Percentiles rank a stretch among this genome's conserved stretches.
phyloP scores from a whole-genome alignment of 2,113 vertebrate species.

The Cheilinus undulatus region DNA sequence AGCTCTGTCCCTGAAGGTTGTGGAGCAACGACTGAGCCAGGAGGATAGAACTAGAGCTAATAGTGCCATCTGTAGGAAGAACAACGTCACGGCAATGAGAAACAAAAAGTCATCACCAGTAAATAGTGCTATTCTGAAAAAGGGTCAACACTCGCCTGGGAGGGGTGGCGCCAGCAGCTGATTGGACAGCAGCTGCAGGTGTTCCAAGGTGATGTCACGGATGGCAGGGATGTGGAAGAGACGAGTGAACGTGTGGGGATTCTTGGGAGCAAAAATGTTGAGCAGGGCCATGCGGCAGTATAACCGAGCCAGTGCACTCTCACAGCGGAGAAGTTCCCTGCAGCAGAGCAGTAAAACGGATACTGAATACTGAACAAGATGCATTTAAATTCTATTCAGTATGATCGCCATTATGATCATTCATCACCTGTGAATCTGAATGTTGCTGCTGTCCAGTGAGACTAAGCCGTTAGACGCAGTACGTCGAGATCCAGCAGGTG shows the following conservation, averaged over 20 bases:
- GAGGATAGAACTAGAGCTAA: constrained; percentile 94
- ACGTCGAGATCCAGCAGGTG: constrained; percentile 93
- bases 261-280: constrained; percentile 96
- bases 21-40: constrained; percentile 95
- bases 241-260: constrained; percentile 94
- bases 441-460: constrained; percentile 95
- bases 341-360: constrained; percentile 27
- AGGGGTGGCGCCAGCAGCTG: constrained; percentile 97
- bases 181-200: constrained; percentile 96
- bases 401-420: neutral
- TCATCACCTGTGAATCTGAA: constrained; percentile 95
- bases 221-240: constrained; percentile 97
- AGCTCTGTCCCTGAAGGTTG: constrained; percentile 92
- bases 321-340: constrained; percentile 94
- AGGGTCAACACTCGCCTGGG: constrained; percentile 84
- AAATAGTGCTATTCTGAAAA: neutral
- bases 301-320: constrained; percentile 91
- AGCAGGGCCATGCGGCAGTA: constrained; percentile 98
- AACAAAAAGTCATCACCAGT: neutral
- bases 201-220: constrained; percentile 96
- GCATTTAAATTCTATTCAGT: neutral
- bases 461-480: constrained; percentile 95
- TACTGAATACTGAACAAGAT: neutral
- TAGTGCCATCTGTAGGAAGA: constrained; percentile 89
- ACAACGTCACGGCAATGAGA: constrained; percentile 16